Evolutionary conservation across 2,888 invertebrate genomes (phyloP), one percentile per base, ranked within the genome.

Genomic region (Disparrhopalites patrizii): DNA sequence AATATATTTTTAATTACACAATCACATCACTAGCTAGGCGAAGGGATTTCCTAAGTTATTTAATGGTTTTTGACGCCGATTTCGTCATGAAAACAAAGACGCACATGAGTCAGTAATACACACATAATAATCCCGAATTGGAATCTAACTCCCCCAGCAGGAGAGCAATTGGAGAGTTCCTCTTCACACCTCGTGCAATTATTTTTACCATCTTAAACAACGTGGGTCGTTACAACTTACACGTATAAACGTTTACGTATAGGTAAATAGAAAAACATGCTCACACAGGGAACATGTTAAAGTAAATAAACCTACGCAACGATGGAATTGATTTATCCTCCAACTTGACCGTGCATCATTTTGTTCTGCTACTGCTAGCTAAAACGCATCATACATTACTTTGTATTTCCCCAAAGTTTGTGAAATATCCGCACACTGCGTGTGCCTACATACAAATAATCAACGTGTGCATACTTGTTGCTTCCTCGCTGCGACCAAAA

Each of bases 1-100:
- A 13, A 47, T 25, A 47, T 47, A 13, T 3, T 4, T 3, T 23
- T 47, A 5, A 47, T 15, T 20, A 23, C 47, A 20, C 25, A 4
- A 23, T 47, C 23, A 47, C 47, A 47, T 47, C 47, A 47, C 13
- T 25, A 47, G 25, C 20, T 23, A 47, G 15, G 3, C 20, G 3
- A 25, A 47, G 47, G 47, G 47, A 47, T 47, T 47, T 47, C 47
- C 47, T 23, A 47, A 47, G 7, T 47, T 47, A 23, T 47, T 47
- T 47, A 7, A 7, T 20, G 47, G 23, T 7, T 25, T 47, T 47
- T 20, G 25, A 20, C 5, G n/a, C 8, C 20, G n/a, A 43, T 5
- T 36, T 36, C 7, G 36, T 36, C 36, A 36, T 15, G 36, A 36
- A 7, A 10, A 36, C 7, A 36, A 10, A 36, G 36, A 36, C 15